Conservation (phyloP, 1,140 invertebrate species). For the Harlomillsia oculata region DNA sequence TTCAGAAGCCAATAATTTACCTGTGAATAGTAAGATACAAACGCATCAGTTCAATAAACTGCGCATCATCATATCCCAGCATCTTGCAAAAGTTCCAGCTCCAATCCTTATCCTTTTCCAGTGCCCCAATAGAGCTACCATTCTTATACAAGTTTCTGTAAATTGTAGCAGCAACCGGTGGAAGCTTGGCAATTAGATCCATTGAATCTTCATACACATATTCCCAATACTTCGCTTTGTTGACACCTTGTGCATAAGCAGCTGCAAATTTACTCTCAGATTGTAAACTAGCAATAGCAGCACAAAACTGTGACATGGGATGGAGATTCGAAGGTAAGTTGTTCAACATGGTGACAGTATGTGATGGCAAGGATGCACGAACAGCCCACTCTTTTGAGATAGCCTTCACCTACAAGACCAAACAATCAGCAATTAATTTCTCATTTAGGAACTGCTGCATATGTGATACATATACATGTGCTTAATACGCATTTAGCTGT, state of each 20-base stretch:
- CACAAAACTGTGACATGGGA: constrained; percentile 92
- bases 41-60: constrained; percentile 84
- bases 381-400: constrained; percentile 86
- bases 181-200: constrained; percentile 92
- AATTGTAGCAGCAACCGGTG: constrained; percentile 87
- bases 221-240: constrained; percentile 84
- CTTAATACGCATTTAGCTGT: not conserved
- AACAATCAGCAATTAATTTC: constrained; percentile 6
- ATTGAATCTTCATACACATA: constrained; percentile 85
- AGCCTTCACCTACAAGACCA: constrained; percentile 52
- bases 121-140: constrained; percentile 74
- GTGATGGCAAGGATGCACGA: constrained; percentile 75
- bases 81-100: constrained; percentile 84
- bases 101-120: constrained; percentile 87
- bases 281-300: constrained; percentile 83
- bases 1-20: constrained; percentile 36
- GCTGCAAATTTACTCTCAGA: constrained; percentile 89
- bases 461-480: no score
- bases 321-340: constrained; percentile 88
- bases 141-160: constrained; percentile 82
- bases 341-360: constrained; percentile 89
- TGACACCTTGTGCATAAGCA: constrained; percentile 75
- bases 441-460: no score
- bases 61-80: constrained; percentile 76
- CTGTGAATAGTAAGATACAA: constrained; percentile 93